Conservation (phyloP, 1,140 invertebrate species). For the Polypedilum pembai region DNA sequence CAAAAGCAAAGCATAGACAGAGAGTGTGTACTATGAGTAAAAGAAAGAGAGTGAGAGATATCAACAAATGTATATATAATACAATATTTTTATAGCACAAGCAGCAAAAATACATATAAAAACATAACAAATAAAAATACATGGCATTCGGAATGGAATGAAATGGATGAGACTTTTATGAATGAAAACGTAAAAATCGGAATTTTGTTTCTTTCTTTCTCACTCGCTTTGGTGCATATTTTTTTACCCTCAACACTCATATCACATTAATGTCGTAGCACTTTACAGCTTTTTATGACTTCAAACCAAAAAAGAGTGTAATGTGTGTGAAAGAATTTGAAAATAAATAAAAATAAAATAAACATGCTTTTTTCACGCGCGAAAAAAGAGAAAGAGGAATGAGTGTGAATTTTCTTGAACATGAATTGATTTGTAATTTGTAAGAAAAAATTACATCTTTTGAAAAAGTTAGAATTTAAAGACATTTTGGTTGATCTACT, state of each 20-base stretch:
- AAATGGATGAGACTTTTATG: slow-evolving; percentile 21
- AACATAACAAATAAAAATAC: neutral
- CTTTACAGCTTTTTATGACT: neutral
- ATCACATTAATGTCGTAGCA: neutral
- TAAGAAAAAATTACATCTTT: too few relatives aligned
- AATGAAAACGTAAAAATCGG: slow-evolving; percentile 27
- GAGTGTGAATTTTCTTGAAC: too few relatives aligned
- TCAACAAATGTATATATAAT: slow-evolving; percentile 19
- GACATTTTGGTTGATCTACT: neutral
- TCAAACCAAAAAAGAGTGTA: too few relatives aligned
- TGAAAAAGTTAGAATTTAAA: too few relatives aligned
- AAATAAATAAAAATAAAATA: too few relatives aligned
- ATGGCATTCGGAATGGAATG: neutral
- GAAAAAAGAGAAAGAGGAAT: too few relatives aligned
- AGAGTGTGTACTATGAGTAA: neutral
- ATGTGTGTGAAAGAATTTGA: too few relatives aligned
- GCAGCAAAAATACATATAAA: neutral
- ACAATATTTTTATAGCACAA: neutral
- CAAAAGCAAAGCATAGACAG: neutral
- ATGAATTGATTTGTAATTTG: too few relatives aligned
- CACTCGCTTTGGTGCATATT: neutral
- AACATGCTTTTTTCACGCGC: too few relatives aligned
- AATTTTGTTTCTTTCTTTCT: neutral
- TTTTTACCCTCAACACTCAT: neutral
- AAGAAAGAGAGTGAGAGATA: neutral